Percentiles rank a stretch among this genome's conserved stretches.
These are phyloP conservation scores for Ditula angustiorana DNA, from an alignment of 2,888 invertebrate species.

Conservation along the genomic window DNA sequence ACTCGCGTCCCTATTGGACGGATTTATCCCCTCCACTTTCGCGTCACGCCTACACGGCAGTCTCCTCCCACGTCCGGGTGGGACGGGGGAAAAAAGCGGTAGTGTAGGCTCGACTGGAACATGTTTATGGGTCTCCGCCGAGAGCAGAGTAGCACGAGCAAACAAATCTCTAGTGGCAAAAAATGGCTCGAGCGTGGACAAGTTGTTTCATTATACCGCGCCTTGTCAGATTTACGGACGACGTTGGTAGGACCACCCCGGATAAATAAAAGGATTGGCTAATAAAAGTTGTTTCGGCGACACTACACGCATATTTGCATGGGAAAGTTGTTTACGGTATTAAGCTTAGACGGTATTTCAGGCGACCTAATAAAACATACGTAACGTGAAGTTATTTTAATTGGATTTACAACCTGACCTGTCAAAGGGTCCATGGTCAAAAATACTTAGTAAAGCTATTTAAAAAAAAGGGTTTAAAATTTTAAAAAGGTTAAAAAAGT, in stretches of 20 bases:
- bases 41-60: constrained; percentile 55
- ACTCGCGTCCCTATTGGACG: constrained; percentile 62
- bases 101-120: constrained; percentile 76
- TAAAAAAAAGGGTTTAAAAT: too few relatives aligned
- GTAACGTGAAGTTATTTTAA: too few relatives aligned
- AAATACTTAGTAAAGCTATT: too few relatives aligned
- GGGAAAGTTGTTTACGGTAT: neutral
- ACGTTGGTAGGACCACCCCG: constrained; percentile 48
- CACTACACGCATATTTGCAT: constrained; percentile 9
- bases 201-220: constrained; percentile 70
- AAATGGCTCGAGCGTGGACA: constrained; percentile 80
- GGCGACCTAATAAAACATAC: too few relatives aligned
- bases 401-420: too few relatives aligned
- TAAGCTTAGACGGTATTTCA: neutral
- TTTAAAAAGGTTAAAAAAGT: too few relatives aligned
- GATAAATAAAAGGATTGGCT: constrained; percentile 40
- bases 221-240: constrained; percentile 81
- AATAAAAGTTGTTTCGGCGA: constrained; percentile 38
- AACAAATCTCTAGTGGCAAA: constrained; percentile 85
- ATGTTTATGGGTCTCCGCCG: constrained; percentile 84
- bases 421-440: too few relatives aligned
- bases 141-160: constrained; percentile 73
- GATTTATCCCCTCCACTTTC: constrained; percentile 60
- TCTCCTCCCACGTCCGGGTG: constrained; percentile 67
- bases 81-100: constrained; percentile 79